phyloP scores from a whole-genome alignment of 2,888 invertebrate species.

The Liodrosophila aerea region DNA sequence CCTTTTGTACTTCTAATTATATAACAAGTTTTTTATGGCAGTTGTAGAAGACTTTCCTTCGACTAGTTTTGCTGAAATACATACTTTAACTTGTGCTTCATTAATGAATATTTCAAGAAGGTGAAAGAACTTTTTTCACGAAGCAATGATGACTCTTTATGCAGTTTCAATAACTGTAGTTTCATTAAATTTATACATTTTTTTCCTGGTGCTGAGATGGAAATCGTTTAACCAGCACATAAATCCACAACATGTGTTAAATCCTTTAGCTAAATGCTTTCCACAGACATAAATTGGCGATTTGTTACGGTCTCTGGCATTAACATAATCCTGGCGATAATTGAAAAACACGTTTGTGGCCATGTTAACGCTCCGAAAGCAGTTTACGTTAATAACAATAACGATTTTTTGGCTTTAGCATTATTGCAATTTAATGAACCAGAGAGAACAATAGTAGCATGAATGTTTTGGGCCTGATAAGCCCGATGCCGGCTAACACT shows the following conservation, averaged over 20 bases:
- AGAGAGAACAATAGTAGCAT: constrained; percentile 21
- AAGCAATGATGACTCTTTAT: too few species aligned
- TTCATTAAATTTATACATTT: too few species aligned
- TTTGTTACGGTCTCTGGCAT: constrained; percentile 64
- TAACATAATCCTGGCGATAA: constrained; percentile 75
- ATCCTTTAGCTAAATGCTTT: constrained; percentile 65
- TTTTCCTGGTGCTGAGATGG: too few species aligned
- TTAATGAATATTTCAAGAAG: too few species aligned
- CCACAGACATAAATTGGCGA: constrained; percentile 65
- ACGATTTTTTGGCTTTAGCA: constrained; percentile 51
- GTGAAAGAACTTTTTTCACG: too few species aligned
- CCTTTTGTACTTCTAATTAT: constrained; percentile 64
- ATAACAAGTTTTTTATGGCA: constrained; percentile 43
- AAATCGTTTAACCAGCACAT: constrained; percentile 38
- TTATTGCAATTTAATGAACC: constrained; percentile 66
- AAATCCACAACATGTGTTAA: constrained; percentile 69
- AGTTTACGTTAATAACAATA: constrained; percentile 65
- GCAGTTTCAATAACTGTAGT: too few species aligned
- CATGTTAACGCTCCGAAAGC: constrained; percentile 57
- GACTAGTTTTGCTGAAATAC: too few species aligned
- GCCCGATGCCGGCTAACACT: constrained; percentile 46
- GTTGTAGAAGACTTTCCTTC: constrained; percentile 23
- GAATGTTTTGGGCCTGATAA: constrained; percentile 57
- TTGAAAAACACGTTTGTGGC: constrained; percentile 76
- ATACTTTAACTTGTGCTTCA: too few species aligned